These are phyloP conservation scores for Spisula subtruncata DNA, from an alignment of 2,888 invertebrate genomes.

Conservation along the genomic window DNA sequence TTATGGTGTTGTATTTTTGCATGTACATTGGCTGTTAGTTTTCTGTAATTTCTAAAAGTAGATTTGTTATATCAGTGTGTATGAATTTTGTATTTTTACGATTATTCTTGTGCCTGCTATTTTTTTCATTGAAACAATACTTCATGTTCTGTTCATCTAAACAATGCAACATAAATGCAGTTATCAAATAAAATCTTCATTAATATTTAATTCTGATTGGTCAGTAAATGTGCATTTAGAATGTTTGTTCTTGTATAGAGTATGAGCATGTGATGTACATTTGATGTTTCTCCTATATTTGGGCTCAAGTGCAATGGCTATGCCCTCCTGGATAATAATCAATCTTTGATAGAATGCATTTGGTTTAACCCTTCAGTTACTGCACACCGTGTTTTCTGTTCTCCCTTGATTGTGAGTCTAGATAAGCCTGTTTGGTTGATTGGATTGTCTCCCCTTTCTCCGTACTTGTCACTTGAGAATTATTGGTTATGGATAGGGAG, in stretches of 20 bases:
- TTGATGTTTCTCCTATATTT: background rate
- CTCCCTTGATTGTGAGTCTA: background rate
- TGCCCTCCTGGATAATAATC: background rate
- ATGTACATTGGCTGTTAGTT: slow-evolving; percentile 24
- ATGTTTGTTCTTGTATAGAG: background rate
- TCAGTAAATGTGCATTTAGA: slow-evolving; percentile 9
- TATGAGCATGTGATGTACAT: background rate
- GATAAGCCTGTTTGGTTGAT: background rate
- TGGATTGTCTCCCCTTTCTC: too few relatives aligned
- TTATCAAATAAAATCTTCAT: background rate
- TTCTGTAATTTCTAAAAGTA: slow-evolving; percentile 15
- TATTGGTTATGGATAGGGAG: too few relatives aligned
- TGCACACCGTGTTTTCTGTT: background rate
- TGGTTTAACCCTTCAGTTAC: too few relatives aligned
- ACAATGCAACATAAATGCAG: background rate
- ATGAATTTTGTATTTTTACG: slow-evolving; percentile 4
- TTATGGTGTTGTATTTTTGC: slow-evolving; percentile 38
- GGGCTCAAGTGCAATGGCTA: background rate
- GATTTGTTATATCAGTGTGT: slow-evolving; percentile 27
- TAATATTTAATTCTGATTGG: background rate
- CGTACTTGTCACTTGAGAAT: too few relatives aligned
- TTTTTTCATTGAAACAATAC: background rate
- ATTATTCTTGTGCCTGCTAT: slow-evolving; percentile 23
- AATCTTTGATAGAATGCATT: too few relatives aligned
- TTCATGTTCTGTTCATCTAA: background rate